These are phyloP conservation scores for Drosophila repletoides DNA, from an alignment of 1,140 invertebrate species.

Conservation along the genomic window DNA sequence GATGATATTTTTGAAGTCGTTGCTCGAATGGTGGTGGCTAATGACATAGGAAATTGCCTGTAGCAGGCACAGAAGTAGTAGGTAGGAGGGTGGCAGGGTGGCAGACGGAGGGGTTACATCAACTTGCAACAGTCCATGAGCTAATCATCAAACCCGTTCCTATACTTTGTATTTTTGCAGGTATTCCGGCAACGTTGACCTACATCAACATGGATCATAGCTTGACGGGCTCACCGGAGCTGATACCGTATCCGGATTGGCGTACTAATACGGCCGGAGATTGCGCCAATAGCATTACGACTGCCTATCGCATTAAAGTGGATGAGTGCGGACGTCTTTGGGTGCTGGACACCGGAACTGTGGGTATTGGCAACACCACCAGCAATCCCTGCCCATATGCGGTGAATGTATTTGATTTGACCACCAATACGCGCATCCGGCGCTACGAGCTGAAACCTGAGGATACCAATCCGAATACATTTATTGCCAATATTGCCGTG, in stretches of 20 bases:
- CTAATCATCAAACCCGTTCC: no score
- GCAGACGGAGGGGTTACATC: neutral
- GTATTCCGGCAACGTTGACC: slow-evolving; percentile 91
- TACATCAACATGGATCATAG: slow-evolving; percentile 87
- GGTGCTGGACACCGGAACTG: slow-evolving; percentile 91
- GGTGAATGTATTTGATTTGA: slow-evolving; percentile 89
- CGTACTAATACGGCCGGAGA: slow-evolving; percentile 88
- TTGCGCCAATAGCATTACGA: slow-evolving; percentile 88
- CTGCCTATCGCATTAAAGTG: slow-evolving; percentile 89
- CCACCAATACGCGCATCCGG: slow-evolving; percentile 87
- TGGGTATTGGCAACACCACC: slow-evolving; percentile 89
- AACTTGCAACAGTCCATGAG: slow-evolving; percentile 15
- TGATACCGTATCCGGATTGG: slow-evolving; percentile 90
- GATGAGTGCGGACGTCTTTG: slow-evolving; percentile 90
- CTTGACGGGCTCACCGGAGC: slow-evolving; percentile 86
- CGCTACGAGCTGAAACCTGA: slow-evolving; percentile 87
- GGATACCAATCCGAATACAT: slow-evolving; percentile 89
- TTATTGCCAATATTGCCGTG: slow-evolving; percentile 91
- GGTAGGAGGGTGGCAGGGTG: neutral
- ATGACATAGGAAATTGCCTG: slow-evolving; percentile 61
- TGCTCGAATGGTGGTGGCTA: slow-evolving; percentile 35
- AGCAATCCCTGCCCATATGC: slow-evolving; percentile 88
- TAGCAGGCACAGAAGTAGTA: neutral
- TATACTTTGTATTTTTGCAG: slow-evolving; percentile 83
- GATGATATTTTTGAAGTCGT: slow-evolving; percentile 4